Conservation (phyloP, 2,888 invertebrate species). For the Drosophila kambysellisi region DNA sequence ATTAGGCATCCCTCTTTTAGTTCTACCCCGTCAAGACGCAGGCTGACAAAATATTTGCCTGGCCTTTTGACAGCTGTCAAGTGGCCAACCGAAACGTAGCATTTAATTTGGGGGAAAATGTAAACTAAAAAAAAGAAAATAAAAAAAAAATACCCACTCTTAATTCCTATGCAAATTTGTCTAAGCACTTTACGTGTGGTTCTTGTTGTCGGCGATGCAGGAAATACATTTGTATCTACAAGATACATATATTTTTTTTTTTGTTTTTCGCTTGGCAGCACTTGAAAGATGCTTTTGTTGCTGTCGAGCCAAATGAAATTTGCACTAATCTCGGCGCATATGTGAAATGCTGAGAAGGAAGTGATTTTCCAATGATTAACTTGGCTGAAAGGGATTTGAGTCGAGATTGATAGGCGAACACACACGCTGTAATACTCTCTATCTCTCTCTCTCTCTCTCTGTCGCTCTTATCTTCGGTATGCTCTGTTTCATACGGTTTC, state of each 20-base stretch:
- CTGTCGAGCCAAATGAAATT: constrained; percentile 61
- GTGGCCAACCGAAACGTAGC: constrained; percentile 72
- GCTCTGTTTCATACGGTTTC: constrained; percentile 7
- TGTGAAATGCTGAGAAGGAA: constrained; percentile 74
- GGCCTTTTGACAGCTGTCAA: constrained; percentile 77
- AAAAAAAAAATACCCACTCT: not conserved
- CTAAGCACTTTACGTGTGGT: constrained; percentile 65
- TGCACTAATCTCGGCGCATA: constrained; percentile 67
- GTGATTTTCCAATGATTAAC: constrained; percentile 84
- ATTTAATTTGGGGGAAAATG: constrained; percentile 48
- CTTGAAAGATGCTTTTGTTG: constrained; percentile 49
- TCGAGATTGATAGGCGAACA: constrained; percentile 50
- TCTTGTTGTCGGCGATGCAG: constrained; percentile 37
- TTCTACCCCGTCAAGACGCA: not conserved
- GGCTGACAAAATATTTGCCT: constrained; percentile 76
- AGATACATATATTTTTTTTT: constrained; percentile 11
- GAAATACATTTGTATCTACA: constrained; percentile 34
- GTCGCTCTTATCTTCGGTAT: not conserved
- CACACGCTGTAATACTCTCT: constrained; percentile 27
- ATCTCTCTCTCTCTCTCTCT: constrained; percentile 8
- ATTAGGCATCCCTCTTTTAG: constrained; percentile 55
- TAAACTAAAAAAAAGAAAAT: not conserved
- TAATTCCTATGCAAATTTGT: constrained; percentile 68
- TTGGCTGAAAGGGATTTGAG: constrained; percentile 72
- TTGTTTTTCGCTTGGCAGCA: constrained; percentile 48